phyloP scores from a whole-genome alignment of 2,113 vertebrate genomes.

The Chiloscyllium plagiosum region DNA sequence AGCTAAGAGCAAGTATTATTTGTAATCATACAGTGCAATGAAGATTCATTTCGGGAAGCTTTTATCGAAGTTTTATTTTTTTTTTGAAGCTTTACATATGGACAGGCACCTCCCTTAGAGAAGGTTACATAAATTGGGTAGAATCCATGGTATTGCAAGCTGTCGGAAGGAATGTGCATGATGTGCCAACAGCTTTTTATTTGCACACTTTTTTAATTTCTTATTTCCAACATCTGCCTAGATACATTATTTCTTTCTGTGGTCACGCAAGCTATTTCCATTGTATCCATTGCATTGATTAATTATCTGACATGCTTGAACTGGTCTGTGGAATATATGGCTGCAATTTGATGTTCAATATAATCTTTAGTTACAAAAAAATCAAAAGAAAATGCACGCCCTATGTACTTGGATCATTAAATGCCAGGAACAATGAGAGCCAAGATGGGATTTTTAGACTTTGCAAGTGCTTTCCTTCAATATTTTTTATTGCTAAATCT shows the following conservation, averaged over 20 bases:
- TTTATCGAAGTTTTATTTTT: neutral
- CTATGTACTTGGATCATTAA: conserved; percentile 19
- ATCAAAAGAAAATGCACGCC: neutral
- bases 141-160: conserved; percentile 23
- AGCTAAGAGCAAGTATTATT: neutral
- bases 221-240: conserved; percentile 6
- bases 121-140: neutral
- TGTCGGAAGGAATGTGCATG: neutral
- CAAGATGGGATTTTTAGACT: neutral
- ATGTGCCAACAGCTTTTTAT: neutral
- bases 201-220: neutral
- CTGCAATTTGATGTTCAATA: neutral
- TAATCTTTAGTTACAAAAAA: neutral
- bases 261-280: conserved; percentile 11
- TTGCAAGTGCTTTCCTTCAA: neutral
- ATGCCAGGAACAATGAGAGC: neutral
- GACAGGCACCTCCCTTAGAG: neutral
- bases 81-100: neutral
- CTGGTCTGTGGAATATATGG: neutral
- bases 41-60: neutral
- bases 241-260: neutral
- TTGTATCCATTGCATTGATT: conserved; percentile 29
- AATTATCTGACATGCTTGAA: conserved; percentile 16
- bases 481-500: neutral
- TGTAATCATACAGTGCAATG: neutral